These are phyloP conservation scores for Tokudaia tokunoshimensis DNA, from an alignment of 2,797 vertebrate genomes.

Conservation along the genomic window DNA sequence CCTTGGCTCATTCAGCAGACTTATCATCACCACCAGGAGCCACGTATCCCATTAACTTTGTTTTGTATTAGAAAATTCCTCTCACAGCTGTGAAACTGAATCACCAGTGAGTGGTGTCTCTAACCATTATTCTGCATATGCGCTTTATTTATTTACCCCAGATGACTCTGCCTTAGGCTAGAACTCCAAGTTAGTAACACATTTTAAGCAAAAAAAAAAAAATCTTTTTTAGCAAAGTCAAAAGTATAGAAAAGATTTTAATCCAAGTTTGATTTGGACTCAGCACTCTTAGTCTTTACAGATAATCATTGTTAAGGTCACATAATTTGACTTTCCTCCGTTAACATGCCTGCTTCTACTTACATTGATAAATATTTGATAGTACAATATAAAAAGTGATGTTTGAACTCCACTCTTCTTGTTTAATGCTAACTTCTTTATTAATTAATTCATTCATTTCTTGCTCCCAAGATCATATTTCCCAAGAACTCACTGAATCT, in stretches of 20 bases:
- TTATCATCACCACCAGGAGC: conserved; percentile 4
- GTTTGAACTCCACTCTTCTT: neutral
- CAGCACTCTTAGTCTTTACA: neutral
- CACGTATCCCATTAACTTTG: conserved; percentile 53
- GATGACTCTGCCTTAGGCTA: neutral
- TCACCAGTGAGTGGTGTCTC: conserved; percentile 26
- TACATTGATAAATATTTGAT: neutral
- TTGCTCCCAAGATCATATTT: neutral
- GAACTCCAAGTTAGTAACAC: conserved; percentile 31
- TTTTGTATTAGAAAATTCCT: conserved; percentile 57
- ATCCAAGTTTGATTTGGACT: neutral
- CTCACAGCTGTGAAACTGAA: conserved; percentile 23
- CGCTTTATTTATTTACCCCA: conserved; percentile 74
- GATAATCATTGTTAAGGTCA: neutral
- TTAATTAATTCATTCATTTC: neutral
- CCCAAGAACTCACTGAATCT: neutral
- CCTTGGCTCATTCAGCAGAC: conserved; percentile 4
- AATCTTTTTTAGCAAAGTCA: conserved; percentile 64
- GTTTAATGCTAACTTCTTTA: neutral
- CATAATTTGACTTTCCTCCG: neutral
- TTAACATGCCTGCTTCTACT: neutral
- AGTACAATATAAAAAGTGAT: neutral
- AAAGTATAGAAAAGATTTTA: conserved; percentile 31
- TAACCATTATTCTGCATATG: conserved; percentile 1
- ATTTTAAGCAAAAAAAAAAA: conserved; percentile 43